Base-by-base conservation (phyloP, 2,888 invertebrate genomes). In the Clanis bilineata region DNA sequence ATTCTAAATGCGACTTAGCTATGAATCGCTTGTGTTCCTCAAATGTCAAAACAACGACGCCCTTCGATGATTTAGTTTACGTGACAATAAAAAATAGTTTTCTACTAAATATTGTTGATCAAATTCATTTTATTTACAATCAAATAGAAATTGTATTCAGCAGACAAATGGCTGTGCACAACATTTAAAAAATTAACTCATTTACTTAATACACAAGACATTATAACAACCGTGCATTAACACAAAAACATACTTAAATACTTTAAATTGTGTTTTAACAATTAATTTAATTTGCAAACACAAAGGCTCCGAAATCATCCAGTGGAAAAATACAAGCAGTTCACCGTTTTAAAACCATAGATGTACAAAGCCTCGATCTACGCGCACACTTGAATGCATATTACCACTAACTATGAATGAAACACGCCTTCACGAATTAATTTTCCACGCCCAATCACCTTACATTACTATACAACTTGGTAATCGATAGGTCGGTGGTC, bases 1-100 rank as follows among this genome's bases (percentile, higher is more conserved):
- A 92, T 91, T 90, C 92, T 88, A 91, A 90, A 85, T 85, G 79
- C 78, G 83, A 82, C 79, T 85, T 82, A 79, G 81, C 73, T 74
- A 79, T 79, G 79, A 80, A 76, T 77, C 79, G 77, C 72, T 76
- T 58, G 56, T 66, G 67, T 62, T 61, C 58, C 60, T 64, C 59
- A 66, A 62, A 65, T 66, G 60, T 67, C 68, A 68, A 67, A 68
- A 71, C 64, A 59, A 44, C 54, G 21, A 65, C 54, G 67, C 61
- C 70, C 54, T 51, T 64, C 62, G 63, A 64, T 66, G 67, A 70
- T 72, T 73, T 64, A 62, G 59, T 63, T 67, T 66, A 62, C 63
- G 69, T 62, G 57, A 59, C 62, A 38, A 41, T 38, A 18, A 23
- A 51, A 41, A 41, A 28, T 51, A 9, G 15, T 15, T 28, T 5